Percentiles rank a stretch among this genome's conserved stretches.
Evolutionary conservation across 1,140 invertebrate species (phyloP).

Genomic region (Dendrolimus punctatus): DNA sequence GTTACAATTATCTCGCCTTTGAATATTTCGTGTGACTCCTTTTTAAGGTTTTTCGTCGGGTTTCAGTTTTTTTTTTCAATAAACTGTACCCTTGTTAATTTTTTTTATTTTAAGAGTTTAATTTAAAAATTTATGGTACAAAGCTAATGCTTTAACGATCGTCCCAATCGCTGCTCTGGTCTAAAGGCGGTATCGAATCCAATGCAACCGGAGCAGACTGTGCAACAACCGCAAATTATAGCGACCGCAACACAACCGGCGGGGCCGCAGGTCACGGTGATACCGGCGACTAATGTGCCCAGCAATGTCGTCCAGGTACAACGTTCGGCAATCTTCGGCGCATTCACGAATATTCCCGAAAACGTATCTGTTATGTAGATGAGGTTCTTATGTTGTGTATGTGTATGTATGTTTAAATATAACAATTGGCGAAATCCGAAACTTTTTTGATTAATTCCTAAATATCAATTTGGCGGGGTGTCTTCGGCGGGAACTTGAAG

Average conservation of each 20-base stretch:
- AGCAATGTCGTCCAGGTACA: slow-evolving; percentile 62
- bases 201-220: slow-evolving; percentile 41
- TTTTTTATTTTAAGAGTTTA: no score
- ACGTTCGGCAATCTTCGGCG: slow-evolving; percentile 18
- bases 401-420: neutral
- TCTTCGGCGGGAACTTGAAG: no score
- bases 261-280: slow-evolving; percentile 62
- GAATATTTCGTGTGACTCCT: no score
- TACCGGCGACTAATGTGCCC: slow-evolving; percentile 55
- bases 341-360: slow-evolving; percentile 15
- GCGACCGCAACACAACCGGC: slow-evolving; percentile 46
- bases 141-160: no score
- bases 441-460: no score
- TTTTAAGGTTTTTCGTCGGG: no score
- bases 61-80: no score
- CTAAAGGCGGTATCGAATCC: slow-evolving; percentile 49
- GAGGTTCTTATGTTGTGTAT: neutral
- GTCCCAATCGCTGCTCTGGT: slow-evolving; percentile 30
- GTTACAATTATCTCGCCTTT: no score
- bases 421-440: no score
- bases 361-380: slow-evolving; percentile 4
- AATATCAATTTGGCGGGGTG: no score
- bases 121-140: no score
- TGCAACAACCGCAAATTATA: slow-evolving; percentile 36
- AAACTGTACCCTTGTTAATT: no score